Base-by-base conservation (phyloP, 1,140 invertebrate species). In the Cherax destructor region DNA sequence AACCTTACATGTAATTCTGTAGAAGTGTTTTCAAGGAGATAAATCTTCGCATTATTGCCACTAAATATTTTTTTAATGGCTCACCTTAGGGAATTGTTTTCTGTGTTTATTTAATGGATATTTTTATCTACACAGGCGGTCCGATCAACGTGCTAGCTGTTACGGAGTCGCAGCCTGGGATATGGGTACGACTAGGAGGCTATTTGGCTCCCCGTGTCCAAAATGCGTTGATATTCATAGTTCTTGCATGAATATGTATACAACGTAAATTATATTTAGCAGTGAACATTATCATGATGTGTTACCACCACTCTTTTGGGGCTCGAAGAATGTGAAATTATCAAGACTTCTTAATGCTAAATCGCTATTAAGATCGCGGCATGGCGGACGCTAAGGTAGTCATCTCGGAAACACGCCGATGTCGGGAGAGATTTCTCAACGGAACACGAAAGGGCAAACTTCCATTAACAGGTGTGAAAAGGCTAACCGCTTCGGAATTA, bases 391-490 rank as follows among this genome's bases (percentile, higher is more conserved):
- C 9, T 74, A 74, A 74, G 21, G 69, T 7, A 11, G 69, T 18
- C 69, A 74, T 74, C 69, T 30, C 69, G 30, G n/a, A 5, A 74
- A 24, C 69, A 30, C 24, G 24, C 11, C 69, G 69, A 74, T 74
- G 69, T 74, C 24, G 21, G 7, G 7, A 16, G 69, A 74, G 69
- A 74, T 74, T 74, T 30, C n/a, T 9, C 7, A 74, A 7, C 16
- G 30, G 5, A n/a, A 74, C n/a, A 21, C n/a, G 69, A 74, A 30
- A 74, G 69, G 69, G n/a, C 69, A 24, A 30, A 74, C n/a, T n/a
- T 74, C 69, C 69, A 74, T 74, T 74, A 74, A 74, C 69, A 74
- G 69, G 69, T 74, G 69, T 74, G 69, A 74, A 74, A 74, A 74
- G 69, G 69, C 69, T 74, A 74, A 74, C 69, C 69, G 69, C 69